Base-by-base conservation (phyloP, 2,113 vertebrate species). In the Cheilinus undulatus region DNA sequence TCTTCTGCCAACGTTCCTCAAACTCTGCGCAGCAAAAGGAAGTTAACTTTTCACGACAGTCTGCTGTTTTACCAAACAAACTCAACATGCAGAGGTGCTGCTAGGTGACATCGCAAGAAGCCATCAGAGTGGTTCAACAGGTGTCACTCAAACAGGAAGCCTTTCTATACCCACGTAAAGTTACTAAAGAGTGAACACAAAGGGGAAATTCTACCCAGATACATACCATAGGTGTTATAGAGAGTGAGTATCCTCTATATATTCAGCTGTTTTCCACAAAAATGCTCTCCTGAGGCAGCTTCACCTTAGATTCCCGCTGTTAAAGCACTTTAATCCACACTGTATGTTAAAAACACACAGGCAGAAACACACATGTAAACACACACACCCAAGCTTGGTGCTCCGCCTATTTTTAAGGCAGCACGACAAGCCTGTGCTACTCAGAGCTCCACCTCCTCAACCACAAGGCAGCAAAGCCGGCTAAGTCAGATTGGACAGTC, bases 191-290 rank as follows among this genome's bases (percentile, higher is more conserved):
- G 50, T 3, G 22, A 59, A 34, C 60, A 30, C 7, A 32, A 65
- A 85, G 42, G 50, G 61, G 27, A 80, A 86, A 71, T 11, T n/a
- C 13, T 30, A 19, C 19, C n/a, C 22, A 45, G 52, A 69, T 91
- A 93, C 92, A 43, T 91, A 93, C 92, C 92, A 92, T 93, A 57
- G 17, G 82, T 88, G 20, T 83, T 62, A 69, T 20, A 63, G 70
- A 50, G 19, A 54, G 63, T 88, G 76, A 60, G n/a, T 84, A 54
- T 90, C 80, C 66, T 83, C 51, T 75, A 17, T 79, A 30, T 61
- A 64, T 51, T 20, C 43, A 70, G 74, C 43, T 69, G 38, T 64
- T 14, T 23, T 43, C 60, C 28, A 50, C 63, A 50, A 27, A 63
- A 32, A 69, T 43, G 7, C 57, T 82, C 58, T 63, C 62, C 40